phyloP scores from a whole-genome alignment of 1,140 invertebrate species.

The Brachionus plicatilis region DNA sequence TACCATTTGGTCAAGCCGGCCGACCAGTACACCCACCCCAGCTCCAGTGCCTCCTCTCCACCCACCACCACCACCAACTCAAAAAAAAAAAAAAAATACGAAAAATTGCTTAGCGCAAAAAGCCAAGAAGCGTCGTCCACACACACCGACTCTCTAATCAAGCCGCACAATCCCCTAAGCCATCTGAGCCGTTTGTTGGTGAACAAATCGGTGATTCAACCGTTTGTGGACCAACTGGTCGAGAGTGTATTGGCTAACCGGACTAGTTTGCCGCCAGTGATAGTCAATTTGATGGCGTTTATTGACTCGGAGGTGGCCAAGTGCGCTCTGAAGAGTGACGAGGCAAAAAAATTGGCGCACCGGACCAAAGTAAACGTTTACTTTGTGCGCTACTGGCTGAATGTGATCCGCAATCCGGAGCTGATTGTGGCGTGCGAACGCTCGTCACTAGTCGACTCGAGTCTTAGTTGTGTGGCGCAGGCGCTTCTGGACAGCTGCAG shows the following conservation, averaged over 20 bases:
- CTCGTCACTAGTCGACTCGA: background rate
- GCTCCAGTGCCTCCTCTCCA: background rate
- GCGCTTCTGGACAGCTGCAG: conserved; percentile 3
- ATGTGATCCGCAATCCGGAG: background rate
- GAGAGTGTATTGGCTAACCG: background rate
- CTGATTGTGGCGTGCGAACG: background rate
- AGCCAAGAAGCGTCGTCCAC: background rate
- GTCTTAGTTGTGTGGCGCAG: background rate
- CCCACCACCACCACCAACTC: background rate
- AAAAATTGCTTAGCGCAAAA: conserved; percentile 30
- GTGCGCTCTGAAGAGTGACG: background rate
- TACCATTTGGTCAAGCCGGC: conserved; percentile 24
- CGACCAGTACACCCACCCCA: background rate
- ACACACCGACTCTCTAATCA: background rate
- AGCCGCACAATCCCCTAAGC: background rate
- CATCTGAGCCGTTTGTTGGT: background rate
- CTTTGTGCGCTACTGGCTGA: conserved; percentile 15
- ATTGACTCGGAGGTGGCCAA: background rate
- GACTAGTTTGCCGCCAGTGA: background rate
- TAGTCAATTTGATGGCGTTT: conserved; percentile 3
- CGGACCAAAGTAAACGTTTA: background rate
- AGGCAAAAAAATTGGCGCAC: background rate
- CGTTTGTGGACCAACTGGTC: conserved; percentile 27
- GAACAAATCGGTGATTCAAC: background rate
- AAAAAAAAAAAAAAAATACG: conserved; percentile 1